Percentiles rank a stretch among this genome's conserved stretches.
These are phyloP conservation scores for Poecile atricapillus DNA, from an alignment of 2,113 vertebrate genomes.

Conservation along the genomic window DNA sequence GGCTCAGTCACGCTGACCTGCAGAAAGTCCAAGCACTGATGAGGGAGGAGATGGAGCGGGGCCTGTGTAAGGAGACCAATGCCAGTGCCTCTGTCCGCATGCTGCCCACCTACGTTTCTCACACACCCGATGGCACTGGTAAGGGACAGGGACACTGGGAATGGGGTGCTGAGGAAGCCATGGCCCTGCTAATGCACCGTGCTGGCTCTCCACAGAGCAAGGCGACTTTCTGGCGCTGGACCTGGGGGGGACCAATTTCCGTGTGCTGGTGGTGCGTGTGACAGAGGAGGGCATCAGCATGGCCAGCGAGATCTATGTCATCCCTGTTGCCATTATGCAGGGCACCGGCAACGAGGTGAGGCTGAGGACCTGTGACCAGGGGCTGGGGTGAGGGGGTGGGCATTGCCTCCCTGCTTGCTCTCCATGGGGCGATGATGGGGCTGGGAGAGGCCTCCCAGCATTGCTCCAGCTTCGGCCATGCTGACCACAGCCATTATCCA, in stretches of 20 bases:
- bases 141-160: not conserved
- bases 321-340: constrained; percentile 69
- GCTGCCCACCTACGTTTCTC: constrained; percentile 72
- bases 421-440: not conserved
- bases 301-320: constrained; percentile 73
- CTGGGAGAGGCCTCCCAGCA: not conserved
- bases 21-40: constrained; percentile 59
- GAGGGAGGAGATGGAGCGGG: constrained; percentile 71
- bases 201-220: constrained; percentile 68
- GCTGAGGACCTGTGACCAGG: not conserved
- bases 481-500: not conserved
- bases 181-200: not conserved
- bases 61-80: constrained; percentile 42
- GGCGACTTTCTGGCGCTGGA: constrained; percentile 86
- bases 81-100: constrained; percentile 62
- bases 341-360: constrained; percentile 69
- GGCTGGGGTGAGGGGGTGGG: rapidly evolving
- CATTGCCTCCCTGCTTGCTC: not conserved
- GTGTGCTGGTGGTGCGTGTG: constrained; percentile 77
- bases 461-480: not conserved
- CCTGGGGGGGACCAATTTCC: constrained; percentile 88
- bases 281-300: constrained; percentile 58
- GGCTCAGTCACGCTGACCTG: not conserved
- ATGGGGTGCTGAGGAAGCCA: rapidly evolving
- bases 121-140: constrained; percentile 72